A percentile compares a stretch with the other conserved stretches of the same genome.
Conservation (phyloP, 2,113 vertebrate species). For the Lipophrys pholis region DNA sequence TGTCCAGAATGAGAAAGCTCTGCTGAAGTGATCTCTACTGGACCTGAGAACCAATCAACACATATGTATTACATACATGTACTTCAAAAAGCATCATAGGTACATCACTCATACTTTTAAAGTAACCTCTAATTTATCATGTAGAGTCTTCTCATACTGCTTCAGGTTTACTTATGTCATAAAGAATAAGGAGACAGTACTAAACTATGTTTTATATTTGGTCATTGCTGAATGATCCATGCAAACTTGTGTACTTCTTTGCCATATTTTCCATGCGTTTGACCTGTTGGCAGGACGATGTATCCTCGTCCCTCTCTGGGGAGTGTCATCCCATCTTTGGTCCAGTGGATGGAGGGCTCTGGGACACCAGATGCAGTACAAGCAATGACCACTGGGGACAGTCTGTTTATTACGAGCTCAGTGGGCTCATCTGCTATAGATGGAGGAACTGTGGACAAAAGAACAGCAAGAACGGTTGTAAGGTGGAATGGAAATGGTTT, state of each 20-base stretch:
- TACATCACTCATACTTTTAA: too few relatives aligned
- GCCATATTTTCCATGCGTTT: neutral
- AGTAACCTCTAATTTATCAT: too few relatives aligned
- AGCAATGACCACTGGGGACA: slow-evolving; percentile 88
- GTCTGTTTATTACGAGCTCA: slow-evolving; percentile 88
- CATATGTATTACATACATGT: neutral
- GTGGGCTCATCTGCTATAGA: slow-evolving; percentile 94
- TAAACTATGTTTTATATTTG: too few relatives aligned
- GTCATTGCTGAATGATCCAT: too few relatives aligned
- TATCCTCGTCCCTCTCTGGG: slow-evolving; percentile 85
- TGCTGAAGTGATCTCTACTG: slow-evolving; percentile 88
- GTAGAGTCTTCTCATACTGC: too few relatives aligned
- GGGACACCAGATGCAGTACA: slow-evolving; percentile 93
- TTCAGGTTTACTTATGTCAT: too few relatives aligned
- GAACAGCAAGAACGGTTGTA: neutral
- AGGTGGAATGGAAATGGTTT: neutral
- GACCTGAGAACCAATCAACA: slow-evolving; percentile 78
- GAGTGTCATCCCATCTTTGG: slow-evolving; percentile 88
- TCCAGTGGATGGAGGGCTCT: slow-evolving; percentile 89
- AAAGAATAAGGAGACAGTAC: too few relatives aligned
- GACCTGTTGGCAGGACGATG: slow-evolving; percentile 91
- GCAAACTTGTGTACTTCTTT: neutral
- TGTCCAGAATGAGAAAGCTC: slow-evolving; percentile 88
- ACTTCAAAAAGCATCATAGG: neutral
- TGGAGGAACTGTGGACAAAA: slow-evolving; percentile 88